Evolutionary conservation across 2,888 invertebrate genomes (phyloP).

Genomic region (Drosophila seclusa): DNA sequence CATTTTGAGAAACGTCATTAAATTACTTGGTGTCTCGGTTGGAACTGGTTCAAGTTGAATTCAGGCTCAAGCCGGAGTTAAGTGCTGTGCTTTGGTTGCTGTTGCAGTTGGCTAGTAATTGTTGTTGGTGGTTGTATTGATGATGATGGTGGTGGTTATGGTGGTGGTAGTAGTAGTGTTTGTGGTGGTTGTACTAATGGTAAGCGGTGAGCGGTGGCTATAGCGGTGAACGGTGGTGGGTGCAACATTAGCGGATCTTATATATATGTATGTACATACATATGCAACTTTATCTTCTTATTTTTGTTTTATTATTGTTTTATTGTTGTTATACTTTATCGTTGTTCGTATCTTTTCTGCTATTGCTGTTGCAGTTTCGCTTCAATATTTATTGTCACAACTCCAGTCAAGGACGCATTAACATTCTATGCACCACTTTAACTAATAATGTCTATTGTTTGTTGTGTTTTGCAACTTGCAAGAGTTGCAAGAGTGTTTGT

Average conservation of each 20-base stretch:
- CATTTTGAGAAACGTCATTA: conserved; percentile 59
- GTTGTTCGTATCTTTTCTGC: background rate
- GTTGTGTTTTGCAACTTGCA: background rate
- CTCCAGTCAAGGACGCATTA: background rate
- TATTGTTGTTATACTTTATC: conserved; percentile 9
- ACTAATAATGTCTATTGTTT: background rate
- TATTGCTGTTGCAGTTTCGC: conserved; percentile 5
- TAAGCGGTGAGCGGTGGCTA: conserved; percentile 44
- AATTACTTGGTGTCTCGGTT: conserved; percentile 32
- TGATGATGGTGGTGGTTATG: conserved; percentile 28
- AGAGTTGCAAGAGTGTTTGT: background rate
- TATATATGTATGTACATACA: conserved; percentile 11
- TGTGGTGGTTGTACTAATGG: conserved; percentile 23
- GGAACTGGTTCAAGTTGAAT: conserved; percentile 35
- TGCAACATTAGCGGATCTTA: conserved; percentile 43
- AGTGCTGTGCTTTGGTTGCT: conserved; percentile 17
- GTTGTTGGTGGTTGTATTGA: conserved; percentile 28
- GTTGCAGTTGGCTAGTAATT: conserved; percentile 28
- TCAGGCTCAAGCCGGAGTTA: conserved; percentile 34
- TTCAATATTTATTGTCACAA: background rate
- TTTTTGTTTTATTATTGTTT: conserved; percentile 7
- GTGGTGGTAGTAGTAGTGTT: conserved; percentile 25
- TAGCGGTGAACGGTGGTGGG: conserved; percentile 43
- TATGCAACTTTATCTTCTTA: conserved; percentile 22
- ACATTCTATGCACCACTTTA: background rate